Evolutionary conservation across 1,140 invertebrate genomes (phyloP), one percentile per base, ranked within the genome.

Genomic region (Linepithema humile): DNA sequence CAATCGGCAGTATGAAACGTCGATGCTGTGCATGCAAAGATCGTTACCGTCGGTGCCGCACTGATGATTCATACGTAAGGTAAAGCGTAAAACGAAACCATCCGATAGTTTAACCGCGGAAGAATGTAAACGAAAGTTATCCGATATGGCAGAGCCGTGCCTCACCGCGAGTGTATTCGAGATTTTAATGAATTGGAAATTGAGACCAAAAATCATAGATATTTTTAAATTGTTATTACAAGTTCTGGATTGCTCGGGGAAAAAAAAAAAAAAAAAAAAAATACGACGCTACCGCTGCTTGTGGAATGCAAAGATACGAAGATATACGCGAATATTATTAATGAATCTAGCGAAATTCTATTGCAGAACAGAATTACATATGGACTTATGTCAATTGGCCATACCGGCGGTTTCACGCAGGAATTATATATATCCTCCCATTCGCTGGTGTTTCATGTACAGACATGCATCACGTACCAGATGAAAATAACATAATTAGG

Each of bases 401-500:
- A 40, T 69, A 69, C 35, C 48, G 0, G 75, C 23, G 64, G 75
- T 80, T 70, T 43, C 43, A 69, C 64, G 26, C 75, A 55, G 26
- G 26, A 69, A 80, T 80, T 69, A 55, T 70, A 80, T n/a, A 55
- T 67, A 50, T 38, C 12, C 17, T 48, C 26, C 15, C 32, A 32
- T 78, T 78, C 20, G 20, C 23, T 2, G 62, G 35, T 43, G 53
- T 69, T 69, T 69, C 75, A 55, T n/a, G n/a, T 67, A 53, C 74
- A 23, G 75, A 50, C 35, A 80, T 80, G 64, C 35, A 70, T 80
- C 75, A 80, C 50, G 75, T 55, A 57, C 32, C 75, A 80, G 75
- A 80, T 80, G 64, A 80, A 80, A 80, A 80, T 80, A 80, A 80
- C 75, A 80, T 70, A 80, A 80, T 80, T 70, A 80, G 75, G n/a